These are phyloP conservation scores for Trichopria drosophilae DNA, from an alignment of 2,888 invertebrate genomes.

Conservation along the genomic window DNA sequence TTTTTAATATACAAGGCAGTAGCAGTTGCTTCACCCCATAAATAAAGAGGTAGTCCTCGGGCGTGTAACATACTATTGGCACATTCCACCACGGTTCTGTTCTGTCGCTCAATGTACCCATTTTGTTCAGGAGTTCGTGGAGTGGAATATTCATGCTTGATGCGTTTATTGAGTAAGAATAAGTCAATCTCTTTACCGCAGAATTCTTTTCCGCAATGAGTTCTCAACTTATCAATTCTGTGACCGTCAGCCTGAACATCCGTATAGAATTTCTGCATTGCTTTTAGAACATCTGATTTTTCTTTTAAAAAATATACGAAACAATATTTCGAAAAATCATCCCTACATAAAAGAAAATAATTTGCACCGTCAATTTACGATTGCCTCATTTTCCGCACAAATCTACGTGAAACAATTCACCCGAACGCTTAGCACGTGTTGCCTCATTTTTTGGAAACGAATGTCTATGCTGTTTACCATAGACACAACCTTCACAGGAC, in stretches of 20 bases:
- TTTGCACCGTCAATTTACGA: neutral
- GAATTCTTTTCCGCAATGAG: slow-evolving; percentile 8
- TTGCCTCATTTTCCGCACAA: slow-evolving; percentile 7
- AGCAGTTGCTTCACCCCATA: slow-evolving; percentile 54
- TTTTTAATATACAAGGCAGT: slow-evolving; percentile 49
- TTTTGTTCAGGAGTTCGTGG: slow-evolving; percentile 34
- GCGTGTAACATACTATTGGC: slow-evolving; percentile 31
- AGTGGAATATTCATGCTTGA: slow-evolving; percentile 8
- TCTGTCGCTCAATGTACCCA: slow-evolving; percentile 41
- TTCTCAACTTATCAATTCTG: slow-evolving; percentile 6
- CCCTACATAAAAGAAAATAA: slow-evolving; percentile 4
- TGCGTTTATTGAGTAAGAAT: slow-evolving; percentile 7
- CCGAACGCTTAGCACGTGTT: slow-evolving; percentile 2
- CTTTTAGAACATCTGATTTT: slow-evolving; percentile 1
- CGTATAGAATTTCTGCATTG: neutral
- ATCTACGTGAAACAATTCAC: slow-evolving; percentile 14
- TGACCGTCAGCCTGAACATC: neutral
- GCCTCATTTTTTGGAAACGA: slow-evolving; percentile 3
- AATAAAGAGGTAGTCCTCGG: slow-evolving; percentile 34
- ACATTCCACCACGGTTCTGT: slow-evolving; percentile 42
- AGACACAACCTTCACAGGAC: slow-evolving; percentile 10
- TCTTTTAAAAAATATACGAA: slow-evolving; percentile 11
- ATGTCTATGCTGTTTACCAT: slow-evolving; percentile 12
- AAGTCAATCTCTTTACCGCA: neutral
- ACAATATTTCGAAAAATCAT: slow-evolving; percentile 13